A percentile compares a stretch with the other conserved stretches of the same genome.
Evolutionary conservation across 2,797 vertebrate genomes (phyloP).

Genomic region (Onychomys torridus): DNA sequence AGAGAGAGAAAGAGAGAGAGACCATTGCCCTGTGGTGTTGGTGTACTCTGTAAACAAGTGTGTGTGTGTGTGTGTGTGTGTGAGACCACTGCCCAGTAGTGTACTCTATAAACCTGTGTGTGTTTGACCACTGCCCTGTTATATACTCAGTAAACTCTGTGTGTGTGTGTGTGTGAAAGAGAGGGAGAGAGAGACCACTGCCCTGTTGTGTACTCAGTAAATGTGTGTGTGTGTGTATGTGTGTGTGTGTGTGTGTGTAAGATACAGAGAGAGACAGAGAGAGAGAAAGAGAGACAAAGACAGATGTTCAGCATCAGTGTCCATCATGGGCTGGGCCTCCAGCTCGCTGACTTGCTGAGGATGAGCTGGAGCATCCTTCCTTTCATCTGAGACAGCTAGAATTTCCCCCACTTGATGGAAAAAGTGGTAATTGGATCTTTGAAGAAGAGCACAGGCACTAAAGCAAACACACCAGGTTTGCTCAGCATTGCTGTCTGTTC

Average conservation of each 20-base stretch:
- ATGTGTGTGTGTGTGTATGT: background rate
- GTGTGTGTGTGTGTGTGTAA: background rate
- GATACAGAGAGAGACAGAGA: background rate
- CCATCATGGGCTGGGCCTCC: background rate
- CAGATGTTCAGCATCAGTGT: background rate
- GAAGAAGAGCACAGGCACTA: slow-evolving; percentile 34
- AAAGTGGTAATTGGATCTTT: slow-evolving; percentile 17
- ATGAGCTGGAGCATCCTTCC: background rate
- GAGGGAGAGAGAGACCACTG: too few relatives aligned
- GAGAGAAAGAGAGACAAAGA: background rate
- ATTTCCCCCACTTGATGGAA: slow-evolving; percentile 31
- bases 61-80: too few relatives aligned
- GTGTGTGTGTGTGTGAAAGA: background rate
- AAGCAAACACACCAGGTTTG: slow-evolving; percentile 54
- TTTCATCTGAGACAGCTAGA: background rate
- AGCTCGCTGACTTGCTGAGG: background rate
- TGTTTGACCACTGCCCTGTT: too few relatives aligned
- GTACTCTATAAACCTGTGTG: too few relatives aligned
- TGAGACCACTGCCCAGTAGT: too few relatives aligned
- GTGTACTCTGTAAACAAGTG: too few relatives aligned
- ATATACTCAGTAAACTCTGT: background rate
- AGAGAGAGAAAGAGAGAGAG: too few relatives aligned
- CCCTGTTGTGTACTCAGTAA: too few relatives aligned
- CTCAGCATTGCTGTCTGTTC: slow-evolving; percentile 53
- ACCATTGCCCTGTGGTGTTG: too few relatives aligned